Evolutionary conservation across 2,113 vertebrate species (phyloP), one percentile per base, ranked within the genome.

Genomic region (Anser brachyrhynchus): DNA sequence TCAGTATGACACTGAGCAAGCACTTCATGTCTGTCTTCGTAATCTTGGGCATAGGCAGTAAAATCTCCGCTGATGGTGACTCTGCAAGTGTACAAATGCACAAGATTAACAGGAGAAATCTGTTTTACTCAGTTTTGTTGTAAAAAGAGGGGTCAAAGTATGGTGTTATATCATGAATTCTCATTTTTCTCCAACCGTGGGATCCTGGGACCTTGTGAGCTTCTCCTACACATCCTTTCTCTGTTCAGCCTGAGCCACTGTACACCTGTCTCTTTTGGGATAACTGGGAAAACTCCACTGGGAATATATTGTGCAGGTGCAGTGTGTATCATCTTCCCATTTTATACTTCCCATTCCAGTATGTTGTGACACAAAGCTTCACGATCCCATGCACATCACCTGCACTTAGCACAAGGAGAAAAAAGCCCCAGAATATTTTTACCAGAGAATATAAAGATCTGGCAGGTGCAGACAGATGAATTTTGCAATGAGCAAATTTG

Each of bases 361-460:
- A 43, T 31, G 31, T 12, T 49, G 66, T 58, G 29, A 37, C 2
- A 1, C 87, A 84, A 43, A 80, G 52, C 37, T 80, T 37, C 46
- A 43, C 1, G 0, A 29, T 0, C 2, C 3, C 9, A 9, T 54
- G n/a, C 69, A 29, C 4, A 85, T 1, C 37, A 20, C 13, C 23
- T 43, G 41, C 14, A 15, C 39, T 44, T 65, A 73, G 39, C 49
- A 51, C 37, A 51, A 55, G 28, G 37, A 80, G 29, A 43, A 95
- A n/a, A 23, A 74, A 76, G 49, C 58, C 26, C 5, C 29, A 43
- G 46, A 80, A 6, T 13, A 22, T 43, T 64, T n/a, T 46, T 65
- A 49, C 26, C 10, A 37, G 37, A 11, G 19, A 26, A 61, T 54
- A 23, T 57, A 23, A 57, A 57, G 41, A 39, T 28, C 74, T 55